Conservation (phyloP, 2,797 vertebrate species). For the Etheostoma nigrum region DNA sequence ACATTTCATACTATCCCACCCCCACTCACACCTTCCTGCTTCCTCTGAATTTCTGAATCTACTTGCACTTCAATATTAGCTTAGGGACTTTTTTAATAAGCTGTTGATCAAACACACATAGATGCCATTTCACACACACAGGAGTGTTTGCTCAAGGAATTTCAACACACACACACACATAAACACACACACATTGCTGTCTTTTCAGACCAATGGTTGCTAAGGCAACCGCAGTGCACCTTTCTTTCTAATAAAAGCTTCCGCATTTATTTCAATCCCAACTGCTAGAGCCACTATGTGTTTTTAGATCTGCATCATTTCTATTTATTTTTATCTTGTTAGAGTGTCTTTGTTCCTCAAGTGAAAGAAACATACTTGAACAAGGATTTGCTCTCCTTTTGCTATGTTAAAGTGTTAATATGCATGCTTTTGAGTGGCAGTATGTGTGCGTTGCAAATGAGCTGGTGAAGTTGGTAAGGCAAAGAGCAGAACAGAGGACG, state of each 20-base stretch:
- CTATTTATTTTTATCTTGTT: constrained; percentile 17
- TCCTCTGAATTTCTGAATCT: constrained; percentile 45
- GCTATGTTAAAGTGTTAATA: not conserved
- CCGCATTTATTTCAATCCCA: constrained; percentile 64
- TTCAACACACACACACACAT: constrained; percentile 3
- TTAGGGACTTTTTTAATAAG: constrained; percentile 53
- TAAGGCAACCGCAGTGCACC: constrained; percentile 72
- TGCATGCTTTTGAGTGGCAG: not conserved
- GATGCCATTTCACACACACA: constrained; percentile 33
- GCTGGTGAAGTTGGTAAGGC: constrained; percentile 38
- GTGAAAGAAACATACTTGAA: constrained; percentile 8
- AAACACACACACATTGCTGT: constrained; percentile 22
- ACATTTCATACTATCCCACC: constrained; percentile 27
- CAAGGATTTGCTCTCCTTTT: constrained; percentile 16
- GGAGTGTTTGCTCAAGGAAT: too few relatives aligned
- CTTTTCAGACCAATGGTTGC: constrained; percentile 70
- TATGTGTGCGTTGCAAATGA: constrained; percentile 28
- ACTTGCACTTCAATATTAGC: constrained; percentile 52
- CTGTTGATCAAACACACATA: constrained; percentile 49
- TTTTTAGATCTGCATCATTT: constrained; percentile 22
- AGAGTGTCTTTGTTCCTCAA: constrained; percentile 7
- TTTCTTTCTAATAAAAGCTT: constrained; percentile 69
- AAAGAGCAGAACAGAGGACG: constrained; percentile 57
- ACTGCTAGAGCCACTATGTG: constrained; percentile 32
- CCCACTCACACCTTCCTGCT: constrained; percentile 18